phyloP scores from a whole-genome alignment of 2,888 invertebrate species.

The Scaptomyza flava region DNA sequence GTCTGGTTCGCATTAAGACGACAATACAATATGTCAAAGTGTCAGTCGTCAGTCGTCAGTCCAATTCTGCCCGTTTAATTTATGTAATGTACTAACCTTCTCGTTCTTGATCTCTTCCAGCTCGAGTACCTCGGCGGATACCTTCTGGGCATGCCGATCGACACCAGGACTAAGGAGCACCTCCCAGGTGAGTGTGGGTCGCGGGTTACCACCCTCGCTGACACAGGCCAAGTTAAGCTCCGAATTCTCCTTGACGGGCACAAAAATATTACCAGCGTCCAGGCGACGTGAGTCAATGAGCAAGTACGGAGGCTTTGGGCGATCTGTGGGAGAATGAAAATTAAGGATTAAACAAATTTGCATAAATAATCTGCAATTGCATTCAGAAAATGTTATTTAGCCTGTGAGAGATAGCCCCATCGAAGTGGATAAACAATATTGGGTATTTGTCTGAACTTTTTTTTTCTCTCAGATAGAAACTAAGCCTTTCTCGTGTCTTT shows the following conservation, averaged over 20 bases:
- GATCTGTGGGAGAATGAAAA: conserved; percentile 86
- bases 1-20: conserved; percentile 36
- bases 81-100: conserved; percentile 73
- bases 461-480: too few relatives aligned
- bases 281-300: conserved; percentile 93
- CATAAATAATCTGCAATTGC: too few relatives aligned
- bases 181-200: conserved; percentile 86
- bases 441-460: too few relatives aligned
- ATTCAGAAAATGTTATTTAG: too few relatives aligned
- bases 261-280: conserved; percentile 94
- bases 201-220: conserved; percentile 92
- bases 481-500: neutral
- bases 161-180: conserved; percentile 86
- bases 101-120: conserved; percentile 84
- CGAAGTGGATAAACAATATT: too few relatives aligned
- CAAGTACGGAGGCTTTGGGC: conserved; percentile 93
- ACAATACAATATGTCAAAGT: conserved; percentile 53
- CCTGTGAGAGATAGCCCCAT: too few relatives aligned
- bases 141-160: conserved; percentile 86
- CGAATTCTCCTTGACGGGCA: conserved; percentile 93
- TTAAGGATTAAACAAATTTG: neutral
- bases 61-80: neutral
- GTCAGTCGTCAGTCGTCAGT: conserved; percentile 40
- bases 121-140: conserved; percentile 85
- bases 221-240: conserved; percentile 93